Evolutionary conservation across 2,888 invertebrate genomes (phyloP).

Genomic region (Drosophila neonasuta): DNA sequence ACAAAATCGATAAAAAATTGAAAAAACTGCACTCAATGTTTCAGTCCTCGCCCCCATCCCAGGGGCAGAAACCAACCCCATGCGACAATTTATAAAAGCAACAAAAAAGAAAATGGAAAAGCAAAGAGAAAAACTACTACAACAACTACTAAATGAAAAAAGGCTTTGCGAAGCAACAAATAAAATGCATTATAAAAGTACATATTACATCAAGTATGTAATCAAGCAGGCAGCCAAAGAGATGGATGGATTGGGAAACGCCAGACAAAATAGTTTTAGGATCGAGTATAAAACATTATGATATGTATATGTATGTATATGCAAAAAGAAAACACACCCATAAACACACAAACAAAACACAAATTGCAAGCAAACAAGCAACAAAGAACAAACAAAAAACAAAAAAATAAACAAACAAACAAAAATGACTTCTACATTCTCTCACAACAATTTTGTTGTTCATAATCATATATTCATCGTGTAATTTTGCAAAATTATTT

Average conservation of each 20-base stretch:
- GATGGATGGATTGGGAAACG: slow-evolving; percentile 39
- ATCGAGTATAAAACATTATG: slow-evolving; percentile 39
- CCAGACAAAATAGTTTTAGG: slow-evolving; percentile 59
- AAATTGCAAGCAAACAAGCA: slow-evolving; percentile 26
- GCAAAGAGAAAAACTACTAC: slow-evolving; percentile 36
- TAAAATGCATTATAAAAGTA: slow-evolving; percentile 63
- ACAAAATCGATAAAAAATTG: slow-evolving; percentile 60
- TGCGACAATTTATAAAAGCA: slow-evolving; percentile 39
- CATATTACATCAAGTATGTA: slow-evolving; percentile 42
- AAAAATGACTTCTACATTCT: slow-evolving; percentile 77
- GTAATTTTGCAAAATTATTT: slow-evolving; percentile 65
- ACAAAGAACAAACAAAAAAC: slow-evolving; percentile 31
- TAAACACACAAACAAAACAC: slow-evolving; percentile 35
- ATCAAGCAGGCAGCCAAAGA: slow-evolving; percentile 60
- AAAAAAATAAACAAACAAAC: slow-evolving; percentile 28
- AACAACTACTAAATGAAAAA: slow-evolving; percentile 35
- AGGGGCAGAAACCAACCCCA: slow-evolving; percentile 27
- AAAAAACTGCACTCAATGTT: slow-evolving; percentile 75
- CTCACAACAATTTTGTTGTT: slow-evolving; percentile 72
- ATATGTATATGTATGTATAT: slow-evolving; percentile 33
- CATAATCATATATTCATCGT: slow-evolving; percentile 71
- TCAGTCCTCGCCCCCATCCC: slow-evolving; percentile 48
- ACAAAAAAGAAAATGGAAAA: slow-evolving; percentile 29
- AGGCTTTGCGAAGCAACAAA: slow-evolving; percentile 59
- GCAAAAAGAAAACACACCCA: slow-evolving; percentile 25